phyloP scores from a whole-genome alignment of 2,113 vertebrate genomes.

The Syrmaticus mikado region DNA sequence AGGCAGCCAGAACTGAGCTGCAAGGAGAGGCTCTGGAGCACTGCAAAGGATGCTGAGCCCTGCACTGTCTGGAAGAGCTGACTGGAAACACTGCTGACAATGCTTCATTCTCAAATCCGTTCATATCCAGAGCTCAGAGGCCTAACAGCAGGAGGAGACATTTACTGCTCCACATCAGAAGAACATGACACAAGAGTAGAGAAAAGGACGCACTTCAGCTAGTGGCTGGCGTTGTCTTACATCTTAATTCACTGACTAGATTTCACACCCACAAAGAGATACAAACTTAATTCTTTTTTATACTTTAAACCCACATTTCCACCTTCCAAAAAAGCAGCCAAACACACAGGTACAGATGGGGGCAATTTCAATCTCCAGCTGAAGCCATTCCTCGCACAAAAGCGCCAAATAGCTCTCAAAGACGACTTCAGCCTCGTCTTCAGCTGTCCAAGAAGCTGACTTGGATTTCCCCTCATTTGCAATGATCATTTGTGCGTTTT shows the following conservation, averaged over 20 bases:
- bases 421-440: background rate
- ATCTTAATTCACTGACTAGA: background rate
- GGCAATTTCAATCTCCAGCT: background rate
- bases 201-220: background rate
- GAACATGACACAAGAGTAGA: background rate
- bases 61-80: background rate
- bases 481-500: background rate
- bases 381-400: background rate
- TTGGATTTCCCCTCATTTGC: background rate
- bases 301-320: background rate
- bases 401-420: background rate
- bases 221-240: background rate
- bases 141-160: background rate
- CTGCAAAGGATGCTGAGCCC: background rate
- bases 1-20: background rate
- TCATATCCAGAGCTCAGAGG: background rate
- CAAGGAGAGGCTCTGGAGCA: background rate
- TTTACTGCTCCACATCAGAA: background rate
- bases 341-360: rapidly evolving
- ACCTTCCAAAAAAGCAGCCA: background rate
- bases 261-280: background rate
- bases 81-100: background rate
- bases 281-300: background rate
- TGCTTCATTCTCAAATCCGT: background rate
- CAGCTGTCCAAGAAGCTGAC: background rate